A percentile compares a stretch with the other conserved stretches of the same genome.
These are phyloP conservation scores for Mesocentrotus franciscanus DNA, from an alignment of 53 echinoderm and acorn worm genomes.

Conservation along the genomic window DNA sequence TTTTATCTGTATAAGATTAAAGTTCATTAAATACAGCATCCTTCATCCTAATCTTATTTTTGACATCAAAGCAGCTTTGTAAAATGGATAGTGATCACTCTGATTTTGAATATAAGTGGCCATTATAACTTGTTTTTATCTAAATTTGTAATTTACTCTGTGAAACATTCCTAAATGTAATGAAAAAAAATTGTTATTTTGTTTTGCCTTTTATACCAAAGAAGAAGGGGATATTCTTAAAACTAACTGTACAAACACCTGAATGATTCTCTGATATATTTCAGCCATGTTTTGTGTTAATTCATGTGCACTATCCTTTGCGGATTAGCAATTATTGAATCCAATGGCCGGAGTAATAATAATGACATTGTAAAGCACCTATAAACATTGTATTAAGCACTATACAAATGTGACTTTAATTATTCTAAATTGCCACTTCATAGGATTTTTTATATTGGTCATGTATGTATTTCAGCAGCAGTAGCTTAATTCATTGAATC, in stretches of 20 bases:
- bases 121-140: neutral
- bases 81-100: neutral
- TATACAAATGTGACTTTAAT: too few species aligned
- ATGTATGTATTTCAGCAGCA: neutral
- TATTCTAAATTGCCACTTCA: neutral
- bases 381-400: too few species aligned
- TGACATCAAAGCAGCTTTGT: neutral
- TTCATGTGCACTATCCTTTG: neutral
- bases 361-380: too few species aligned
- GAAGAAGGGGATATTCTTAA: neutral
- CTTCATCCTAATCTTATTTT: too few species aligned
- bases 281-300: neutral
- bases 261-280: neutral
- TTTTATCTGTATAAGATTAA: too few species aligned
- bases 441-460: neutral
- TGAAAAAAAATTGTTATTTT: neutral
- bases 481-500: neutral
- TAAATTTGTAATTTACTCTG: neutral
- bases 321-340: too few species aligned
- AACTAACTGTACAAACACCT: neutral
- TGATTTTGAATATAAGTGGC: neutral
- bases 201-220: neutral
- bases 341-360: too few species aligned
- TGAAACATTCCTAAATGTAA: neutral
- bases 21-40: too few species aligned